Evolutionary conservation across 2,113 vertebrate species (phyloP).

Genomic region (Cavia porcellus): DNA sequence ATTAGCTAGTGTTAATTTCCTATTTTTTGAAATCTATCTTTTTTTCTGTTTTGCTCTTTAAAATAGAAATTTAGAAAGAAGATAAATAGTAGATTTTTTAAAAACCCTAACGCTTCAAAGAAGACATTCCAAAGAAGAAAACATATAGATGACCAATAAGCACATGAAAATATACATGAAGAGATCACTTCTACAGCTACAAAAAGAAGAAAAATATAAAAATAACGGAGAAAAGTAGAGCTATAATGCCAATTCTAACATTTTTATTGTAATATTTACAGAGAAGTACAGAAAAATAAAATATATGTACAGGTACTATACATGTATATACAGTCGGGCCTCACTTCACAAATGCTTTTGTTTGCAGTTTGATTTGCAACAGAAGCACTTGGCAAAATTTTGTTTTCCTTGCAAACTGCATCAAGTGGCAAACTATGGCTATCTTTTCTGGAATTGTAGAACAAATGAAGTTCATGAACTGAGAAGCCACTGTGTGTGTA

Average conservation of each 20-base stretch:
- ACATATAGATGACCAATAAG: too few species aligned
- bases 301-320: not conserved
- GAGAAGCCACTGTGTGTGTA: not conserved
- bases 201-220: not conserved
- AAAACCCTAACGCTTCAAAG: not conserved
- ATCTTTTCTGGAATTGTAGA: not conserved
- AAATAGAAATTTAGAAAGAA: not conserved
- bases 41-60: too few species aligned
- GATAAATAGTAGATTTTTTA: not conserved
- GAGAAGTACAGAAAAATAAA: not conserved
- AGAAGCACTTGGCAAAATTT: not conserved
- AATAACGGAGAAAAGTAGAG: not conserved
- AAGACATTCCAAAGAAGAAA: not conserved
- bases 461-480: not conserved
- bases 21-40: too few species aligned
- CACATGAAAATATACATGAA: not conserved
- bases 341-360: not conserved
- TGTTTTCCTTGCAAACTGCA: not conserved
- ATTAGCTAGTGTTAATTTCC: too few species aligned
- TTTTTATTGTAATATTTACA: not conserved
- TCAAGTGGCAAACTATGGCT: not conserved
- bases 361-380: not conserved
- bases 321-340: not conserved
- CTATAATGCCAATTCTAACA: not conserved
- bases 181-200: not conserved